A percentile compares a stretch with the other conserved stretches of the same genome.
These are phyloP conservation scores for Lasioglossum albipes DNA, from an alignment of 1,140 invertebrate genomes.

Conservation along the genomic window DNA sequence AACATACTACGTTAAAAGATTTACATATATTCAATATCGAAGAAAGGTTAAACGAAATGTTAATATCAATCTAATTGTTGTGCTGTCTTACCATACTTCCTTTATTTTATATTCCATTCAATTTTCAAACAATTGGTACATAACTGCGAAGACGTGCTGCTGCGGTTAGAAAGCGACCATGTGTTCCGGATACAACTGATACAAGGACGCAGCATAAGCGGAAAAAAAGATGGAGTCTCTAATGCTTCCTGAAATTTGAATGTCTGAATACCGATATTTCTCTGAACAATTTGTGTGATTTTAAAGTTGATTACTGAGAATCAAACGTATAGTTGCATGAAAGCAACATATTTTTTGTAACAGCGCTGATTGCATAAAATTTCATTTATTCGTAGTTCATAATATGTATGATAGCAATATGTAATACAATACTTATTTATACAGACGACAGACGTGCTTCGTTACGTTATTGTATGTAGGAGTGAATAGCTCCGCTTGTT, in stretches of 20 bases:
- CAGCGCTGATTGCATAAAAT: neutral
- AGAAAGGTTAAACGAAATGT: neutral
- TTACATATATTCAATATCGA: neutral
- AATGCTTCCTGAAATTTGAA: conserved; percentile 34
- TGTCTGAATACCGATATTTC: neutral
- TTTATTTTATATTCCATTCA: conserved; percentile 29
- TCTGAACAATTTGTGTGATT: neutral
- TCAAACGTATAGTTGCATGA: too few species aligned
- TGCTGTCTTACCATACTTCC: conserved; percentile 19
- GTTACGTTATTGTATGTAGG: conserved; percentile 15
- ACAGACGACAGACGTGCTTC: neutral
- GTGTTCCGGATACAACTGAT: conserved; percentile 48
- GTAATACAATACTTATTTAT: neutral
- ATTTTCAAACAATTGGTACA: conserved; percentile 10
- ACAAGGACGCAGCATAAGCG: conserved; percentile 5
- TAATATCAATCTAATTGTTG: neutral
- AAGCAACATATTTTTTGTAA: neutral
- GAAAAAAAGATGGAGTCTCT: conserved; percentile 27
- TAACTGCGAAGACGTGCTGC: neutral
- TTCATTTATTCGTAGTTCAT: neutral
- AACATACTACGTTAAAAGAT: neutral
- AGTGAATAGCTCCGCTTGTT: neutral
- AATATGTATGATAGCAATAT: neutral
- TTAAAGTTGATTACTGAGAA: neutral
- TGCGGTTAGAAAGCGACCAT: conserved; percentile 37